Evolutionary conservation across 2,888 invertebrate genomes (phyloP), one percentile per base, ranked within the genome.

Genomic region (Brachyptera putata): DNA sequence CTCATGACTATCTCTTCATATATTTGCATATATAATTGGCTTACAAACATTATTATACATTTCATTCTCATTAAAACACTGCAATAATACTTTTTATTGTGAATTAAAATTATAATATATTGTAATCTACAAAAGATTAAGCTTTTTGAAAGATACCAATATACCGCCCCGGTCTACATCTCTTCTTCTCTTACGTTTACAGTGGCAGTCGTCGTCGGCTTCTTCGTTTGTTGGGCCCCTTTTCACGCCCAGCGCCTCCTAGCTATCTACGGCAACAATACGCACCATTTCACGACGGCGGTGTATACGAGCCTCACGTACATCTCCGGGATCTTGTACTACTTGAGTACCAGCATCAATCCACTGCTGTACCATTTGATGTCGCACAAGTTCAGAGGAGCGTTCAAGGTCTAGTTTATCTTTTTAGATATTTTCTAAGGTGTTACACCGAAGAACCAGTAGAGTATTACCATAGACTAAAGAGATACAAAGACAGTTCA

Each of bases 281-380:
- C 60, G 68, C 73, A 69, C 67, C 67, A 60, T 69, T 69, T 77
- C 58, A 75, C 84, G 41, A 75, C 79, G 57, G 76, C 78, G n/a
- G 76, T 85, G 4, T 89, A 89, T 74, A 79, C 81, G 57, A 77
- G 84, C 56, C 77, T 91, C 59, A 91, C 87, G 2, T 91, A 95
- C 73, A 79, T 86, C 36, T 94, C 93, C 1, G 95, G 95, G 0
- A 83, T 95, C 0, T 83, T 94, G 62, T 95, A 95, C 79, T 96
- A 92, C 75, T 75, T 95, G 67, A 94, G 94, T 5, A 92, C 95
- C 9, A 92, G 91, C 69, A 87, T 95, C 71, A 96, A 96, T 75
- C 95, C 96, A 0, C 81, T 95, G 64, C 82, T 95, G 37, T 96
- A 96, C 77, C 91, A 95, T 75, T 89, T 94, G 58, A 93, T 96